These are phyloP conservation scores for Microcebus lehilahytsara DNA, from an alignment of 2,113 vertebrate genomes.

Conservation along the genomic window DNA sequence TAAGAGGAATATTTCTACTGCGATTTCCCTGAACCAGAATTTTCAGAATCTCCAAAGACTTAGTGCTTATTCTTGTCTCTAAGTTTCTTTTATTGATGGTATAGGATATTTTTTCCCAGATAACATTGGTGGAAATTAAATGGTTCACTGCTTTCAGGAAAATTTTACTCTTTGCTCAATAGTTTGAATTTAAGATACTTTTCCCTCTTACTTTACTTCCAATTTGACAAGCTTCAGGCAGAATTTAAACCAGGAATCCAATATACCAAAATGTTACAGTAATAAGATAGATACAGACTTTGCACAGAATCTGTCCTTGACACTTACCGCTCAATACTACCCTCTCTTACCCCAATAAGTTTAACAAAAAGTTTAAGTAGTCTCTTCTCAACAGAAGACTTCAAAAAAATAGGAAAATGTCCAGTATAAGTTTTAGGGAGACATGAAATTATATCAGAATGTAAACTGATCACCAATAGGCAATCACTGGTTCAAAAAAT, in stretches of 20 bases:
- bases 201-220: conserved; percentile 12
- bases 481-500: neutral
- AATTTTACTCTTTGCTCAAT: neutral
- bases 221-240: conserved; percentile 45
- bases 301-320: neutral
- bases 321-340: neutral
- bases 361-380: conserved; percentile 6
- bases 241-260: conserved; percentile 58
- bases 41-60: neutral
- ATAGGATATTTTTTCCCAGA: neutral
- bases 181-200: conserved; percentile 42
- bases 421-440: neutral
- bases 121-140: conserved; percentile 47
- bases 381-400: neutral
- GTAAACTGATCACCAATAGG: neutral
- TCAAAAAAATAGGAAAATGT: neutral
- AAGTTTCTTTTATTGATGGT: neutral
- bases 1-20: conserved; percentile 8
- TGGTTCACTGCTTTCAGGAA: neutral
- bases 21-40: neutral
- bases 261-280: neutral
- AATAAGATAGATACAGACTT: conserved; percentile 13
- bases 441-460: neutral
- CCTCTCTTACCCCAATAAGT: neutral
- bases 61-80: neutral